Evolutionary conservation across 1,140 invertebrate species (phyloP), one percentile per base, ranked within the genome.

Genomic region (Trichoplusia ni): DNA sequence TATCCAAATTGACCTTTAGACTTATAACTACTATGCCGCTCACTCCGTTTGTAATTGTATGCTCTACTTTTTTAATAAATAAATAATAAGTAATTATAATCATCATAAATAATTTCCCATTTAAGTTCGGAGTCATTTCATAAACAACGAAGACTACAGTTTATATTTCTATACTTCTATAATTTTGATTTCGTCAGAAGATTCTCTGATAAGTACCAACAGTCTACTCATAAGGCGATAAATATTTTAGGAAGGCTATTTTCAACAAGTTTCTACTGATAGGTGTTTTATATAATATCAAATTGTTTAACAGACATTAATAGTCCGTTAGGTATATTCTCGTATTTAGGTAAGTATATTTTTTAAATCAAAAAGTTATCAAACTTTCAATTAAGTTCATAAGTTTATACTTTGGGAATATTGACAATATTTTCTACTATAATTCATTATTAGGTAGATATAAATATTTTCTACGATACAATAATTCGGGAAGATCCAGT

Each of bases 211-310:
- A n/a, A 37, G 33, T 44, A 44, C 35, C 16, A 27, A 14, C 54
- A 42, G 25, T 58, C 37, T 58, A 58, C 54, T 44, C 19, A 31
- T 58, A 58, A 58, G 54, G 37, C 54, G 5, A 58, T 58, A 42
- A 29, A 58, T 42, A 58, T 42, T 44, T 25, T n/a, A n/a, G n/a
- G n/a, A n/a, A n/a, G n/a, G n/a, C n/a, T n/a, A n/a, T n/a, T n/a
- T n/a, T n/a, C n/a, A n/a, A n/a, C n/a, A n/a, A n/a, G n/a, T n/a
- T n/a, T n/a, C n/a, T n/a, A n/a, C n/a, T n/a, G n/a, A n/a, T n/a
- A n/a, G n/a, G n/a, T n/a, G n/a, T n/a, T n/a, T n/a, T n/a, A n/a
- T n/a, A n/a, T n/a, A n/a, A n/a, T n/a, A n/a, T n/a, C n/a, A n/a
- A n/a, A n/a, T n/a, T n/a, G n/a, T n/a, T n/a, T n/a, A n/a, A n/a